A percentile compares a stretch with the other conserved stretches of the same genome.
Conservation (phyloP, 2,888 invertebrate species). For the Muschampia plurimacula region DNA sequence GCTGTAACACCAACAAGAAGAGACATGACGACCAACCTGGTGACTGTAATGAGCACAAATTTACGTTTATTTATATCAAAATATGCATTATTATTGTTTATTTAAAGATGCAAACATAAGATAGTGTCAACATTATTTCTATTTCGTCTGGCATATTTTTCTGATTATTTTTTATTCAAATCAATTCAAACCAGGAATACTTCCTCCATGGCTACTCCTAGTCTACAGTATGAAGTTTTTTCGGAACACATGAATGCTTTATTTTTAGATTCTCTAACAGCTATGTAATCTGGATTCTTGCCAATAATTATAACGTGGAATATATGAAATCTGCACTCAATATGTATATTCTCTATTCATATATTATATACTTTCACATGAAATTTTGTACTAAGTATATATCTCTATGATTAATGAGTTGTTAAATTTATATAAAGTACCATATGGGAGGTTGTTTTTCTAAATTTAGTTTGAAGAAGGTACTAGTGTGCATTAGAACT, state of each 20-base stretch:
- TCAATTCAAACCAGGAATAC: slow-evolving; percentile 6
- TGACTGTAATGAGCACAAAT: slow-evolving; percentile 65
- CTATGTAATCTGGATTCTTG: slow-evolving; percentile 68
- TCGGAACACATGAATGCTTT: slow-evolving; percentile 62
- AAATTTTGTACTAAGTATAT: slow-evolving; percentile 3
- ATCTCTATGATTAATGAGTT: slow-evolving; percentile 22
- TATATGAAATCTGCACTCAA: slow-evolving; percentile 33
- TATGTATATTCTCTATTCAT: slow-evolving; percentile 41
- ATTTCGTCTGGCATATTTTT: background rate
- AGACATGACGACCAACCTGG: slow-evolving; percentile 84
- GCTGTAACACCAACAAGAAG: slow-evolving; percentile 87
- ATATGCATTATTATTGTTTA: background rate
- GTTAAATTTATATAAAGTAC: slow-evolving; percentile 33
- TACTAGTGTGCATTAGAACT: slow-evolving; percentile 44
- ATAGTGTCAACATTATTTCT: background rate
- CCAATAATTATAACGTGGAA: slow-evolving; percentile 58
- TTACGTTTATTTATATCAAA: slow-evolving; percentile 8
- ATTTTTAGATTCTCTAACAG: slow-evolving; percentile 73
- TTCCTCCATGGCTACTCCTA: slow-evolving; percentile 11
- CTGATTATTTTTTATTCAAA: background rate
- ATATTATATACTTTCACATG: slow-evolving; percentile 41
- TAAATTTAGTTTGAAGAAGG: slow-evolving; percentile 77
- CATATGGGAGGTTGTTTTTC: slow-evolving; percentile 83
- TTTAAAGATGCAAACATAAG: too few species aligned
- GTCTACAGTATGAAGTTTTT: slow-evolving; percentile 62